Evolutionary conservation across 2,113 vertebrate genomes (phyloP), one percentile per base, ranked within the genome.

Genomic region (Strix aluco): DNA sequence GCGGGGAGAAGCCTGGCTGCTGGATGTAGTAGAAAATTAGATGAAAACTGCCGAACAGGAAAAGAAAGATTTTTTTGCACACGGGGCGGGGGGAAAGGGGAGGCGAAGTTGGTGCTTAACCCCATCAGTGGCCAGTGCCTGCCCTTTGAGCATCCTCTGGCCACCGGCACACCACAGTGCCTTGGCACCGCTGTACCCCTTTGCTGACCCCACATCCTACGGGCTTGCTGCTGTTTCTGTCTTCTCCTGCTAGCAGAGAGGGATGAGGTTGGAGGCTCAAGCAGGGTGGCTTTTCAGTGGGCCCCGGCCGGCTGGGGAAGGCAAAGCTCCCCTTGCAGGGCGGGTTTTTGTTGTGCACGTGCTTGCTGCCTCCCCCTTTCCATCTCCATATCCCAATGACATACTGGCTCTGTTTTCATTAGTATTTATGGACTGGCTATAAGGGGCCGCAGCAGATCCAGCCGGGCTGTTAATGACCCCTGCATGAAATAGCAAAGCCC

Each of bases 391-490:
- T 66, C 74, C n/a, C 67, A 27, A 3, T 36, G 89, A 47, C 89
- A 15, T 27, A 1, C 55, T 32, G 44, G 81, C 83, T 95, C 58
- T 17, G 66, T 34, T 94, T 88, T 11, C 90, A 54, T 83, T 58
- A 8, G 90, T 94, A 86, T 97, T 97, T 97, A 94, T 93, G 91
- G 92, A 73, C 72, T 62, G 67, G 63, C 89, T 87, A 10, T 73
- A 42, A 85, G 80, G 71, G 90, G 91, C 54, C 0, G 34, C 82
- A 40, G 90, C 88, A 44, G 88, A 71, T 91, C 93, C 79, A 85
- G 92, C 84, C 3, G 10, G 72, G 90, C 40, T 81, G 75, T 92
- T 97, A 95, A 97, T 92, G 95, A 95, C 85, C 84, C 94, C 74
- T 92, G 69, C 61, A 21, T 6, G 62, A 42, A 94, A 57, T 23